Evolutionary conservation across 1,140 invertebrate genomes (phyloP), one percentile per base, ranked within the genome.

Genomic region (Zaprionus ornatus): DNA sequence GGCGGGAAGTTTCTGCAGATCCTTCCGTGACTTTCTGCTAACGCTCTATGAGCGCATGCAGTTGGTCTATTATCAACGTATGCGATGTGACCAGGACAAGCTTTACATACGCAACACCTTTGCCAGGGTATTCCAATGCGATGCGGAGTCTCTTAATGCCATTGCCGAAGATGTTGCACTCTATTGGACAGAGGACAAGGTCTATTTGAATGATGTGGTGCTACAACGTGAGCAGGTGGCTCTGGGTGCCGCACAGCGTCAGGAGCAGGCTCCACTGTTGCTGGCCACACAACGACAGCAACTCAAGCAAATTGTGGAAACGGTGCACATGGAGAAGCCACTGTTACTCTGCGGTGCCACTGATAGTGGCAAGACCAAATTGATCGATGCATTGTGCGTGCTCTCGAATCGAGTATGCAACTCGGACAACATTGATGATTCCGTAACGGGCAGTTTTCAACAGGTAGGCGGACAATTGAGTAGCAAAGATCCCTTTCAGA

Each of bases 361-460:
- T 1, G 92, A 93, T 52, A 82, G 87, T 29, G 92, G 92, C 27
- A 93, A 93, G 54, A 93, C 92, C 5, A 93, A 93, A 77, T 57
- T 92, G 1, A 84, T 93, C 6, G 90, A 92, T 73, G 74, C 84
- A 2, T 67, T 92, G 3, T 92, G 92, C 42, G 62, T 74, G 25
- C 74, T 92, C 0, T 80, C 87, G 3, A 93, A 93, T 76, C 79
- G 79, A 3, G 35, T 80, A 12, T 92, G 91, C 55, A 82, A 91
- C 52, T 83, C 90, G 13, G 92, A 93, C 57, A 91, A 77, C 4
- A 92, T 93, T 67, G 92, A 93, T 61, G 92, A 93, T 54, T 92
- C 92, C 0, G 92, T 93, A 0, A 93, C 91, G 10, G 92, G 91
- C 7, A 93, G 90, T 70, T 93, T 93, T 54, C 92, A 91, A 64